Evolutionary conservation across 2,797 vertebrate species (phyloP), one percentile per base, ranked within the genome.

Genomic region (Trichosurus vulpecula): DNA sequence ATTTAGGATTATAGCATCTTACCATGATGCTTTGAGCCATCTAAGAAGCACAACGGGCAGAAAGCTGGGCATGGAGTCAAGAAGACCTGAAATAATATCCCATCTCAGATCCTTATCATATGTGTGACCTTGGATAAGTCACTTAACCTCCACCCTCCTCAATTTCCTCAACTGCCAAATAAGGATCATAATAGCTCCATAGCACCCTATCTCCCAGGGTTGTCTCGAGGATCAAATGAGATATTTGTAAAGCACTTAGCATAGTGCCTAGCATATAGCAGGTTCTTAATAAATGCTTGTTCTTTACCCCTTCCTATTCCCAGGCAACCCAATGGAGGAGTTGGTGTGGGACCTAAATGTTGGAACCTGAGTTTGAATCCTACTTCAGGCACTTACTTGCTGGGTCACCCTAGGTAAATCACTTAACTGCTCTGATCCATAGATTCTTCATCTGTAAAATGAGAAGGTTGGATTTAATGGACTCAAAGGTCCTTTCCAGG

Each of bases 361-460:
- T 66, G 61, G 35, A 57, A 16, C 52, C 29, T 5, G 27, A 94
- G 90, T 22, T 51, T 8, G 2, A 2, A n/a, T 90, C 53, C 54
- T 35, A 91, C 41, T 87, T 95, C 92, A 94, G 56, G 22, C 52
- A 81, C 19, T 74, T 55, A 19, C 52, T 47, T 29, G 51, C 47
- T 55, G 90, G 89, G 91, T 47, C 14, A 0, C 35, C n/a, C 61
- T 30, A 5, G 61, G 52, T 52, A 51, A 66, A 41, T 52, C 12
- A n/a, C 41, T 54, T 52, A 47, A 41, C 8, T 35, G 66, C 87
- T 35, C 56, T 6, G 81, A 51, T 55, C 52, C 57, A 90, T 47
- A 27, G 90, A 57, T 90, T 92, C 74, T 52, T 81, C 35, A 12
- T 91, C 52, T 89, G 51, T 94, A 92, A 91, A 91, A 56, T 51